Evolutionary conservation across 2,113 vertebrate genomes (phyloP).

Genomic region (Cephalopholis sonnerati): DNA sequence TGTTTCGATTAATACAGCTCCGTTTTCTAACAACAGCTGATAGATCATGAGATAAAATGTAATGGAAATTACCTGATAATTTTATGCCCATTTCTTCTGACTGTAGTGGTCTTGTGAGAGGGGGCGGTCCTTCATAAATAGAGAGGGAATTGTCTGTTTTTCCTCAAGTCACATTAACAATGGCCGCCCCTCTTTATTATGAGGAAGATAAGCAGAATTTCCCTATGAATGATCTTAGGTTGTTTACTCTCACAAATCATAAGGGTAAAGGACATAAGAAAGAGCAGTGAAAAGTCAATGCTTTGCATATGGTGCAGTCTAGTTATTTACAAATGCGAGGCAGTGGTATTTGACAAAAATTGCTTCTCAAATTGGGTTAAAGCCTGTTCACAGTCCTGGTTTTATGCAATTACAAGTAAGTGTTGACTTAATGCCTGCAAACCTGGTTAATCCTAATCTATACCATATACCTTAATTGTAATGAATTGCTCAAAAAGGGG

Average conservation of each 20-base stretch:
- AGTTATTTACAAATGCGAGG: conserved; percentile 52
- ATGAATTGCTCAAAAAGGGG: conserved; percentile 54
- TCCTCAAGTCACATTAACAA: conserved; percentile 67
- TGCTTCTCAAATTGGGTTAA: conserved; percentile 55
- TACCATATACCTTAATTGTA: conserved; percentile 54
- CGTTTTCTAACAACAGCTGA: conserved; percentile 47
- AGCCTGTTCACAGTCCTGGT: conserved; percentile 51
- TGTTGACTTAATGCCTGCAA: conserved; percentile 66
- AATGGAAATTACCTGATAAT: conserved; percentile 65
- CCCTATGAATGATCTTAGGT: conserved; percentile 74
- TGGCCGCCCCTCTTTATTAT: conserved; percentile 51
- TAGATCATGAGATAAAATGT: conserved; percentile 58
- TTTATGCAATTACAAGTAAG: conserved; percentile 67
- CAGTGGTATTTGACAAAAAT: conserved; percentile 56
- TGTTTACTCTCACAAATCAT: conserved; percentile 71
- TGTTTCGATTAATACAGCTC: conserved; percentile 53
- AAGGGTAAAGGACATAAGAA: conserved; percentile 52
- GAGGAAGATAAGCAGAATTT: conserved; percentile 72
- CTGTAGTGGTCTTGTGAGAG: conserved; percentile 46
- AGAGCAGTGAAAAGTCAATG: conserved; percentile 48
- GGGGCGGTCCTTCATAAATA: conserved; percentile 52
- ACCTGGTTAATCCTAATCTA: conserved; percentile 56
- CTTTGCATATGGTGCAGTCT: conserved; percentile 49
- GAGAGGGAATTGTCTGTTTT: conserved; percentile 61
- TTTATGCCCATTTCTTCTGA: conserved; percentile 60